A percentile compares a stretch with the other conserved stretches of the same genome.
Conservation (phyloP, 1,140 invertebrate genomes). For the Psilanteris sp. region DNA sequence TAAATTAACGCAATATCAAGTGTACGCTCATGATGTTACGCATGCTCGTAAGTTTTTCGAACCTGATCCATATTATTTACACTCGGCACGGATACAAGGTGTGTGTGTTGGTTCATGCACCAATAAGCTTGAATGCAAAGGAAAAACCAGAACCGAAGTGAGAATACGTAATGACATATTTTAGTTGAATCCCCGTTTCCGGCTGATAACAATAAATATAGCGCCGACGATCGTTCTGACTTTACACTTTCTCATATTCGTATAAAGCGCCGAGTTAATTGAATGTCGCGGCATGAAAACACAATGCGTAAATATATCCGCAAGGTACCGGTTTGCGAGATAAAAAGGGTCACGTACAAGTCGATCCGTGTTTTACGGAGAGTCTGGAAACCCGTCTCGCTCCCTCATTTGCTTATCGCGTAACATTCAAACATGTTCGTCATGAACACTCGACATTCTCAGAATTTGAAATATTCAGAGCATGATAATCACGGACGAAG, state of each 20-base stretch:
- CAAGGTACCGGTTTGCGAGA: background rate
- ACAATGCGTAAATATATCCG: background rate
- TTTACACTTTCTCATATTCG: slow-evolving; percentile 23
- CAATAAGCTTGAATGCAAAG: slow-evolving; percentile 49
- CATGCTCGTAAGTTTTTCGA: slow-evolving; percentile 37
- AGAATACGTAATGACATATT: slow-evolving; percentile 42
- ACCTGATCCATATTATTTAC: slow-evolving; percentile 58
- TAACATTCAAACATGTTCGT: background rate
- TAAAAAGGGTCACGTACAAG: slow-evolving; percentile 11
- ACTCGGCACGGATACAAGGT: slow-evolving; percentile 28
- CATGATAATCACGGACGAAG: background rate
- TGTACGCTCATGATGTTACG: slow-evolving; percentile 16
- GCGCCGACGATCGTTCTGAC: background rate
- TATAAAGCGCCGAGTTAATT: slow-evolving; percentile 3
- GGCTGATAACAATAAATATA: slow-evolving; percentile 30
- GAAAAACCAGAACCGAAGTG: slow-evolving; percentile 31
- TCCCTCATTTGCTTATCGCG: slow-evolving; percentile 8
- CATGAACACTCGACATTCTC: too few relatives aligned
- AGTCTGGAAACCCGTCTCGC: background rate
- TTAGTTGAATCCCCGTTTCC: slow-evolving; percentile 26
- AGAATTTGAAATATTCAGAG: slow-evolving; percentile 13
- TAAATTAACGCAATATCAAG: slow-evolving; percentile 20
- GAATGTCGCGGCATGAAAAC: background rate
- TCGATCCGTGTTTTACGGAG: background rate
- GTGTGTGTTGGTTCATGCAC: slow-evolving; percentile 46